phyloP scores from a whole-genome alignment of 2,113 vertebrate genomes.

The Rousettus leschenaultii region DNA sequence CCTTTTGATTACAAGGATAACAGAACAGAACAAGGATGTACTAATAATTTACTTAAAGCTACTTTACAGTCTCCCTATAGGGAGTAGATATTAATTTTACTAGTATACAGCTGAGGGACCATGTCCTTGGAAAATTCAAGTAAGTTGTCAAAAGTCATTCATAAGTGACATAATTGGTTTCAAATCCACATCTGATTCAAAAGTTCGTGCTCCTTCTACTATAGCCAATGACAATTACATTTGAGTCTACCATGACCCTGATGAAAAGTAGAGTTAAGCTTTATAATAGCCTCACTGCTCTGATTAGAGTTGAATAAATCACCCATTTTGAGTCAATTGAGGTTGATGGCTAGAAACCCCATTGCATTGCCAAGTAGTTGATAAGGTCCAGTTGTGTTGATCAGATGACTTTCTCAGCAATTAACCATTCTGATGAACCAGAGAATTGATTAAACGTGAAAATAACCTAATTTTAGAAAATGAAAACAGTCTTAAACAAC shows the following conservation, averaged over 20 bases:
- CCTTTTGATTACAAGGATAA: not conserved
- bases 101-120: not conserved
- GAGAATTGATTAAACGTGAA: constrained; percentile 32
- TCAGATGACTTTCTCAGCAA: constrained; percentile 44
- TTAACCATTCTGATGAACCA: constrained; percentile 49
- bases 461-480: constrained; percentile 25
- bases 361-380: not conserved
- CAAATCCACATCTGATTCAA: not conserved
- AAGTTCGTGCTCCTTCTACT: not conserved
- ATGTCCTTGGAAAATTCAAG: not conserved
- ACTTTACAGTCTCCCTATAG: not conserved
- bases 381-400: not conserved
- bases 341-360: not conserved
- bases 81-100: not conserved
- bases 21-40: not conserved
- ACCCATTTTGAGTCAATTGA: constrained; percentile 21
- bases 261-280: not conserved
- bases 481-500: not conserved
- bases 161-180: not conserved
- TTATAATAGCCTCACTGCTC: not conserved
- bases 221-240: not conserved
- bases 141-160: not conserved
- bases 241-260: not conserved
- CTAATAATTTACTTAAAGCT: not conserved
- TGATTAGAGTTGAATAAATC: constrained; percentile 11